Evolutionary conservation across 2,888 invertebrate species (phyloP), one percentile per base, ranked within the genome.

Genomic region (Tromatobia lineatoria): DNA sequence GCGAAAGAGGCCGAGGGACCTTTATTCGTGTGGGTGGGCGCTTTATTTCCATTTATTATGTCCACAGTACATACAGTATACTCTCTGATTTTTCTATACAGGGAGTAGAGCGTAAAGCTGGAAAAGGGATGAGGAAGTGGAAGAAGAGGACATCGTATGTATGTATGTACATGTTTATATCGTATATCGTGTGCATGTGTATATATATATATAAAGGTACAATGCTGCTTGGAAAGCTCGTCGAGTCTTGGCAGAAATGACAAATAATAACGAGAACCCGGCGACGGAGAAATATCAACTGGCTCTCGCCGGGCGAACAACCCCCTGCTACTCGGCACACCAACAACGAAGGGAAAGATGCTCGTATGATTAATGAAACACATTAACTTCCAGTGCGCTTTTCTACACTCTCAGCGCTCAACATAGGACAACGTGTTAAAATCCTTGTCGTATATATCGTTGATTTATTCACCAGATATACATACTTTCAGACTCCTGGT

Each of bases 361-460:
- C 85, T 86, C 83, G 75, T 66, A 88, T 91, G 91, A 91, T 90
- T 91, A 91, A 91, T 91, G 91, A 90, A 90, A 89, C 88, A 87
- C 90, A 91, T 91, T 91, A 90, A 91, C 90, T 89, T 83, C 71
- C 50, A 38, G 50, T 50, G 23, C 15, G 45, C 45, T n/a, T 4
- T 13, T 18, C 29, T 13, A 38, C 34, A 54, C 34, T 34, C 85
- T 82, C 77, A 23, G 45, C 38, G 47, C 29, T 50, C 47, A n/a
- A 66, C 75, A 64, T 57, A 38, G 59, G 71, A 57, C 66, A 67
- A 67, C 45, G 6, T 25, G 67, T 67, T 67, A 42, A 67, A 67
- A 25, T 67, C 42, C 67, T 47, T 7, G 67, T 47, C 45, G 47
- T 67, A 47, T 20, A 25, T 45, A 45, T 45, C 25, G 25, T 25